Conservation (phyloP, 2,113 vertebrate genomes). For the Dolichotis patagonum region DNA sequence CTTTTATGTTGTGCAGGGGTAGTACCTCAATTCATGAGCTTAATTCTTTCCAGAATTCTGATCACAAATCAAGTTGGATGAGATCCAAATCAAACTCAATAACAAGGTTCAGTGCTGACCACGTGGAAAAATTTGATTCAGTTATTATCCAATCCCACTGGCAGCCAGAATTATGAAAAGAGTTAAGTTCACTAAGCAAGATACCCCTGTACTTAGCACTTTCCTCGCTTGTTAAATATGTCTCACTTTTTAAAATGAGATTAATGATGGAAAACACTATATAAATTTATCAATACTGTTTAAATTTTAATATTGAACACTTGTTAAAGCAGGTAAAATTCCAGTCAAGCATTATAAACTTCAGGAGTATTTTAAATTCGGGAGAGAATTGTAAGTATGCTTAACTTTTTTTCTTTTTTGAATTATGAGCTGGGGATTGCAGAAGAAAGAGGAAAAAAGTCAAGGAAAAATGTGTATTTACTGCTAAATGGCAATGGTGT, state of each 20-base stretch:
- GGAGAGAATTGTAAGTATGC: not conserved
- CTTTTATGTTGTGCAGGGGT: not conserved
- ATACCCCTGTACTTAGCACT: not conserved
- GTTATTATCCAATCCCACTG: not conserved
- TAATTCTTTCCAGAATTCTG: not conserved
- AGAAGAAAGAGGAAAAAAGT: not conserved
- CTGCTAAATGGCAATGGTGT: constrained; percentile 50
- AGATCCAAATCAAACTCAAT: not conserved
- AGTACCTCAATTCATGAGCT: not conserved
- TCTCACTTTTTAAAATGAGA: not conserved
- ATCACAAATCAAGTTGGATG: not conserved
- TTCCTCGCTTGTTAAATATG: constrained; percentile 6
- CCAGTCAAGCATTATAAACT: not conserved
- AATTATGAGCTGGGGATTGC: not conserved
- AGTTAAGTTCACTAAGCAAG: not conserved
- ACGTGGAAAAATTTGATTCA: not conserved
- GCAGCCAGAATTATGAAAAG: not conserved
- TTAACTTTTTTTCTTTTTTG: not conserved
- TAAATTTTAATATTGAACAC: not conserved
- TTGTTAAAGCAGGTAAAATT: not conserved
- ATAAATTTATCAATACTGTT: not conserved
- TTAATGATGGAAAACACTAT: not conserved
- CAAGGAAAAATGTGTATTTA: not conserved
- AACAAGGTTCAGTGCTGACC: not conserved
- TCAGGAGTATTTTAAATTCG: not conserved